A percentile compares a stretch with the other conserved stretches of the same genome.
Conservation (phyloP, 2,888 invertebrate genomes). For the Molanna angustata region DNA sequence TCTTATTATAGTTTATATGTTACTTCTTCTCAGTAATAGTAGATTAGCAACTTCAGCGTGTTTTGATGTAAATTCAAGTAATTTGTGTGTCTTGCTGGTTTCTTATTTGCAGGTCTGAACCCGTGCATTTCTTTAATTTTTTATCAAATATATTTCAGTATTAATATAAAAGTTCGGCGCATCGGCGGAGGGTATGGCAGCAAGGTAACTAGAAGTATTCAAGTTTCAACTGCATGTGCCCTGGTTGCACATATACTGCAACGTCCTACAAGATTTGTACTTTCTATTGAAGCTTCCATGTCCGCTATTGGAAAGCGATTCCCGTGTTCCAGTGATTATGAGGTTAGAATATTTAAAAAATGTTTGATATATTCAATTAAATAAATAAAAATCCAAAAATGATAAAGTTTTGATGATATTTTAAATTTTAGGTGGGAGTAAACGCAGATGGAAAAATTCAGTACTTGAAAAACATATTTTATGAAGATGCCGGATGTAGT, state of each 20-base stretch:
- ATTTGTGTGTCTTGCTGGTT: too few relatives aligned
- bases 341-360: too few relatives aligned
- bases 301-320: slow-evolving; percentile 56
- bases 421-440: slow-evolving; percentile 49
- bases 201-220: slow-evolving; percentile 65
- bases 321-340: slow-evolving; percentile 52
- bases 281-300: slow-evolving; percentile 67
- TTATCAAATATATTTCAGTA: slow-evolving; percentile 49
- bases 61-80: too few relatives aligned
- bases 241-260: slow-evolving; percentile 61
- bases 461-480: slow-evolving; percentile 48
- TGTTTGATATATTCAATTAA: too few relatives aligned
- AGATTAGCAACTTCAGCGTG: too few relatives aligned
- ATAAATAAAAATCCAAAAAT: too few relatives aligned
- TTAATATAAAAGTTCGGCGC: slow-evolving; percentile 69
- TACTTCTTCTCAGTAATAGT: too few relatives aligned
- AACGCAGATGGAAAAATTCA: slow-evolving; percentile 56
- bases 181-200: slow-evolving; percentile 81
- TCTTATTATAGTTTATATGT: too few relatives aligned
- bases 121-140: too few relatives aligned
- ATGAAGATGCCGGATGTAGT: slow-evolving; percentile 44
- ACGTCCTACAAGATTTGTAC: slow-evolving; percentile 59
- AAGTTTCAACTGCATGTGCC: slow-evolving; percentile 63
- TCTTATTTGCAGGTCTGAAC: too few relatives aligned
- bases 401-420: too few relatives aligned